Evolutionary conservation across 2,113 vertebrate species (phyloP), one percentile per base, ranked within the genome.

Genomic region (Scortum barcoo): DNA sequence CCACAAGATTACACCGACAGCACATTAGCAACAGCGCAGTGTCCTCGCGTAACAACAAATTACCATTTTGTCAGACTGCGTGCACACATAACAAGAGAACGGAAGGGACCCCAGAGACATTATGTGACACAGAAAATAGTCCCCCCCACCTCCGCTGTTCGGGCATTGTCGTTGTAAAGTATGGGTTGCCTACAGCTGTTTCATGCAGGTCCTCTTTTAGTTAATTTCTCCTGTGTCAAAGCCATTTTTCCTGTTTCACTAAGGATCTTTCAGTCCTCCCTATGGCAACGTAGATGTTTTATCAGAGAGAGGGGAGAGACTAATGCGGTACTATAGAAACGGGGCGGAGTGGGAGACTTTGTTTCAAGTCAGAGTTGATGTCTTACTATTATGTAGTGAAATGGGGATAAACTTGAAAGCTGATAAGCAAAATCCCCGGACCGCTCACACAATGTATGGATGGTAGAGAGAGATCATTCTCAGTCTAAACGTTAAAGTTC

Each of bases 331-430:
- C 86, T 66, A 56, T 60, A 74, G 76, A 33, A 66, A 58, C 40
- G 50, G 61, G 50, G 60, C n/a, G 50, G 22, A 78, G 65, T n/a
- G 72, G 50, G 72, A 30, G 71, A 54, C 50, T 65, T 53, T 42
- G 61, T 50, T 20, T 30, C n/a, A 57, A 54, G 36, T 60, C 67
- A 53, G 62, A 10, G 20, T 58, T 46, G 20, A 40, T 61, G 69
- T 86, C 69, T 90, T 69, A 76, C n/a, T 86, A 2, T 72, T 70
- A 54, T 75, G 42, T 53, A 3, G 61, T 78, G 22, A 78, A 56
- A 72, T 72, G 60, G 53, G 26, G 26, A 72, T 46, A 86, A 81
- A 86, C 86, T 83, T 89, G 84, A 89, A 89, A 74, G 38, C 81
- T 71, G 17, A 38, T 11, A 7, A 80, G 67, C n/a, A n/a, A 72